These are phyloP conservation scores for Alviniconcha marisindica DNA, from an alignment of 1,140 invertebrate genomes.

Conservation along the genomic window DNA sequence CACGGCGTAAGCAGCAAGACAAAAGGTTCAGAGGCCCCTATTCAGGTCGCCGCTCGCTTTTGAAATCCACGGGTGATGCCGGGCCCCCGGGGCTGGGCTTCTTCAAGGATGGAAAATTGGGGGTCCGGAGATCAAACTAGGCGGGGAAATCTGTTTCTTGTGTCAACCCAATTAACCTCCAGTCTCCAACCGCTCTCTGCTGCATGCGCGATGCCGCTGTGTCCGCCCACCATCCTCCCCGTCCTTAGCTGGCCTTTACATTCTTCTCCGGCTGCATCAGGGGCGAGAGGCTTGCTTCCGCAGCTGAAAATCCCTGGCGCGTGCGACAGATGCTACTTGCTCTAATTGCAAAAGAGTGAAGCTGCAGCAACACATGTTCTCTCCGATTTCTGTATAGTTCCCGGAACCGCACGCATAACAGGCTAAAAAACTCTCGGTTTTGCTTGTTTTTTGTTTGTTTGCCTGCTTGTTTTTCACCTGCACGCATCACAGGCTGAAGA, in stretches of 20 bases:
- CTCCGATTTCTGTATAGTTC: too few relatives aligned
- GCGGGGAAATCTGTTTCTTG: neutral
- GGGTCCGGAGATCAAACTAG: neutral
- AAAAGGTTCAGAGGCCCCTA: neutral
- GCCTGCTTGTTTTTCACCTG: too few relatives aligned
- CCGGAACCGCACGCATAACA: too few relatives aligned
- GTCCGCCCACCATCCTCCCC: too few relatives aligned
- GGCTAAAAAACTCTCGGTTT: too few relatives aligned
- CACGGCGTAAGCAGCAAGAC: neutral
- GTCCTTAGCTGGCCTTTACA: too few relatives aligned
- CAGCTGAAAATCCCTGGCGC: too few relatives aligned
- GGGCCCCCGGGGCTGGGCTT: neutral
- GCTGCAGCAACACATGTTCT: neutral
- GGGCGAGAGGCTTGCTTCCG: neutral
- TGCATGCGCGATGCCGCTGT: neutral
- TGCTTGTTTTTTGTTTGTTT: too few relatives aligned
- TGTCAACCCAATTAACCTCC: slow-evolving; percentile 3
- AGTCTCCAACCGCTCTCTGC: neutral
- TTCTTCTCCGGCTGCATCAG: too few relatives aligned
- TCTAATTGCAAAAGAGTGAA: neutral
- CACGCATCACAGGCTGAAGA: too few relatives aligned
- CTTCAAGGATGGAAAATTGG: neutral
- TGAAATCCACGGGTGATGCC: neutral
- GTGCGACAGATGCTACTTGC: neutral
- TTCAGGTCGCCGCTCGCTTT: neutral